phyloP scores from a whole-genome alignment of 2,113 vertebrate species.

The Heterotilapia buettikoferi region DNA sequence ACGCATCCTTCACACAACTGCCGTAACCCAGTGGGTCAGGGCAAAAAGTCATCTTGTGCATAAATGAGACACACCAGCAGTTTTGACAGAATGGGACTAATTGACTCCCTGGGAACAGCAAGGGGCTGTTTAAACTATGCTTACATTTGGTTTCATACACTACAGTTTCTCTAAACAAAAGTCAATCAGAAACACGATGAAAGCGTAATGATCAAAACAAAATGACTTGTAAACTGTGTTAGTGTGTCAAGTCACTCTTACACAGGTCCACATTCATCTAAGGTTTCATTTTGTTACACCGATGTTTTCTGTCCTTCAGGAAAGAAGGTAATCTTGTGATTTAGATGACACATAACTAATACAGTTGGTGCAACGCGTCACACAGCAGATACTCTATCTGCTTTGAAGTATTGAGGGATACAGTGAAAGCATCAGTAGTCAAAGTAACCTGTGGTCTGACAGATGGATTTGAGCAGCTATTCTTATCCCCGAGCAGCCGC shows the following conservation, averaged over 20 bases:
- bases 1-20: neutral
- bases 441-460: neutral
- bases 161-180: fast-evolving
- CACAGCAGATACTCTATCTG: neutral
- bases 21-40: neutral
- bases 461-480: neutral
- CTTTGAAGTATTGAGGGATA: neutral
- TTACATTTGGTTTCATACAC: neutral
- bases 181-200: neutral
- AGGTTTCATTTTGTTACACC: neutral
- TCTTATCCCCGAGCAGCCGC: conserved; percentile 2
- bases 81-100: neutral
- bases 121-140: neutral
- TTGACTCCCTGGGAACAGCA: neutral
- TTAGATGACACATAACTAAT: neutral
- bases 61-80: neutral
- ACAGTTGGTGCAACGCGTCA: neutral
- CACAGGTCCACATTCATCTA: neutral
- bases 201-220: neutral
- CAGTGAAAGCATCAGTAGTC: neutral
- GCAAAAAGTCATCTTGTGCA: neutral
- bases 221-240: neutral
- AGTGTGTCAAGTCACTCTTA: neutral
- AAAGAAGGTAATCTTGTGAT: neutral
- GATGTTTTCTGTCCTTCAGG: neutral